Percentiles rank a stretch among this genome's conserved stretches.
Conservation (phyloP, 1,140 invertebrate genomes). For the Tachypleus tridentatus region DNA sequence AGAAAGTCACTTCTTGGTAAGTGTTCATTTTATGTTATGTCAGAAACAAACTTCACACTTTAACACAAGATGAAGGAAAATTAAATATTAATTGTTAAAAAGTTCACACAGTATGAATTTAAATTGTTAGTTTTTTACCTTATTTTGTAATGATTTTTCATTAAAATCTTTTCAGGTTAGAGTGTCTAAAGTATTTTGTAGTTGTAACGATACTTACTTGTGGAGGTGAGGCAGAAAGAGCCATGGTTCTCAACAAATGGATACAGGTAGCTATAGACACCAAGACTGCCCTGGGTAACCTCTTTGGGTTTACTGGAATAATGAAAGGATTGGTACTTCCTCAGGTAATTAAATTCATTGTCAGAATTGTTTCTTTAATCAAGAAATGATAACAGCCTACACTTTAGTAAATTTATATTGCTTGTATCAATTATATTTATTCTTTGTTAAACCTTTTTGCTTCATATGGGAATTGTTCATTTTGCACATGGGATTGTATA, state of each 20-base stretch:
- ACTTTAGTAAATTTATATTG: too few species aligned
- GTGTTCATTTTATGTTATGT: too few species aligned
- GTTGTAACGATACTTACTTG: conserved; percentile 69
- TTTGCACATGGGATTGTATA: too few species aligned
- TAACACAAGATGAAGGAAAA: too few species aligned
- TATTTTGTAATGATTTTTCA: conserved; percentile 6
- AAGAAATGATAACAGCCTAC: too few species aligned
- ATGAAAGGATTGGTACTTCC: conserved; percentile 78
- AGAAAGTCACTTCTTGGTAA: too few species aligned
- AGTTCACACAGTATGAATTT: not conserved
- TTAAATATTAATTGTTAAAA: not conserved
- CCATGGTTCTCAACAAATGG: conserved; percentile 75
- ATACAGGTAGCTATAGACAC: conserved; percentile 83
- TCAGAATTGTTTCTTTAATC: too few species aligned
- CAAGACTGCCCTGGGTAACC: conserved; percentile 79
- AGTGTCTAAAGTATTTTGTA: conserved; percentile 73
- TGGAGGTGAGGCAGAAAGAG: conserved; percentile 56
- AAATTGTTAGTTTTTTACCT: not conserved
- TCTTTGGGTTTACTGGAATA: conserved; percentile 78
- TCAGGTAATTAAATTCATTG: conserved; percentile 45
- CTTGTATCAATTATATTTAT: too few species aligned
- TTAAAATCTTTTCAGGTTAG: conserved; percentile 27
- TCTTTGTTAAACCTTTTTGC: too few species aligned
- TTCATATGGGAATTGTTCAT: too few species aligned
- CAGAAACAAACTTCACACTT: too few species aligned